Evolutionary conservation across 2,113 vertebrate genomes (phyloP), one percentile per base, ranked within the genome.

Genomic region (Guaruba guarouba): DNA sequence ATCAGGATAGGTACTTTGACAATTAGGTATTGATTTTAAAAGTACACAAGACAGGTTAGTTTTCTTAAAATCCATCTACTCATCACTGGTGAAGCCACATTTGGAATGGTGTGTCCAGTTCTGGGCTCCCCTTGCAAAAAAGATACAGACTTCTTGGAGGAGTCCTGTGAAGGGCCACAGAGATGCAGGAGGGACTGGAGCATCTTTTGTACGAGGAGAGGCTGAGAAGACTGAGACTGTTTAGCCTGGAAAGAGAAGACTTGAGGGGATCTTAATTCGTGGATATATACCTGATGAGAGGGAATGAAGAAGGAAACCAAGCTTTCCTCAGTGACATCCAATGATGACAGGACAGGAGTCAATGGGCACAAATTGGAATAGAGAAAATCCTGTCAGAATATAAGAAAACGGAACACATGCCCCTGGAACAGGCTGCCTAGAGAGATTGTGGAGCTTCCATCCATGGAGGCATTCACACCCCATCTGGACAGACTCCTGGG

Each of bases 321-420:
- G 16, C 17, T 27, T 48, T 59, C 20, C 54, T 48, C 33, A 18
- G 28, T 5, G 46, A 13, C 69, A 37, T 29, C 29, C 52, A 23
- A 17, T 9, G 33, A 59, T n/a, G 15, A 37, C 54, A 33, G 54
- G 18, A 15, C 46, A 66, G 39, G 43, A 52, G 17, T 5, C 48
- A 74, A 10, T 0, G 0, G 27, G 18, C 48, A 13, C 27, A 8
- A n/a, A 44, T 1, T 9, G 51, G 51, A 71, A 23, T 48, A n/a
- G 24, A 69, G 80, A 33, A 75, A 17, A 70, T 75, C 37, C 17
- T n/a, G 11, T 27, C 37, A 1, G 7, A 16, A 19, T 0, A 0
- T 2, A 3, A 22, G 37, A 22, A 73, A 76, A 44, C 2, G 5
- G 14, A 61, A 16, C 37, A 16, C 23, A 25, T n/a, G 10, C 31